phyloP scores from a whole-genome alignment of 2,113 vertebrate genomes.

The Carollia perspicillata region DNA sequence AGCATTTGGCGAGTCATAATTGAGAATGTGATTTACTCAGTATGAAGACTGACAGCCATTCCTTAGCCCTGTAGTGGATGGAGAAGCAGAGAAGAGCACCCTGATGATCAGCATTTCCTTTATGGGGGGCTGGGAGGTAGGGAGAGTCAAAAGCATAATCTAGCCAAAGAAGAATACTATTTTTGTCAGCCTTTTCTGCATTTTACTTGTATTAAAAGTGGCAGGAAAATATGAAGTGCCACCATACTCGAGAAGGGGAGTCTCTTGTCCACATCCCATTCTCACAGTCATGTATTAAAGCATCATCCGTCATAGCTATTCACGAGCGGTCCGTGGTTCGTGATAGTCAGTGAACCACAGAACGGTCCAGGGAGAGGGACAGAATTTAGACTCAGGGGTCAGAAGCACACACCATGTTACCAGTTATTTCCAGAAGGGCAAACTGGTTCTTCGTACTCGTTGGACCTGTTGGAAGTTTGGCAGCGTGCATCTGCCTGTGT shows the following conservation, averaged over 20 bases:
- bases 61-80: background rate
- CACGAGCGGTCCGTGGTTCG: background rate
- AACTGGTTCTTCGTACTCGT: background rate
- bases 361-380: background rate
- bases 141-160: background rate
- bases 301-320: background rate
- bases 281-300: background rate
- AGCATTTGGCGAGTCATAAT: slow-evolving; percentile 49
- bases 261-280: background rate
- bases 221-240: background rate
- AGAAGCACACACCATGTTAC: background rate
- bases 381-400: slow-evolving; percentile 16
- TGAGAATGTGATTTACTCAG: slow-evolving; percentile 46
- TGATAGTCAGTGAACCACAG: slow-evolving; percentile 32
- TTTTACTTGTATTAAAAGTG: slow-evolving; percentile 42
- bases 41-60: slow-evolving; percentile 32
- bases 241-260: background rate
- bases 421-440: background rate
- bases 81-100: slow-evolving; percentile 10
- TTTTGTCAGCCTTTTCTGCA: slow-evolving; percentile 16
- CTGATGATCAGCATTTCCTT: background rate
- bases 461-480: background rate
- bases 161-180: background rate
- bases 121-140: fast-evolving
- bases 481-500: background rate